Evolutionary conservation across 2,113 vertebrate genomes (phyloP).

Genomic region (Myrmecophaga tridactyla): DNA sequence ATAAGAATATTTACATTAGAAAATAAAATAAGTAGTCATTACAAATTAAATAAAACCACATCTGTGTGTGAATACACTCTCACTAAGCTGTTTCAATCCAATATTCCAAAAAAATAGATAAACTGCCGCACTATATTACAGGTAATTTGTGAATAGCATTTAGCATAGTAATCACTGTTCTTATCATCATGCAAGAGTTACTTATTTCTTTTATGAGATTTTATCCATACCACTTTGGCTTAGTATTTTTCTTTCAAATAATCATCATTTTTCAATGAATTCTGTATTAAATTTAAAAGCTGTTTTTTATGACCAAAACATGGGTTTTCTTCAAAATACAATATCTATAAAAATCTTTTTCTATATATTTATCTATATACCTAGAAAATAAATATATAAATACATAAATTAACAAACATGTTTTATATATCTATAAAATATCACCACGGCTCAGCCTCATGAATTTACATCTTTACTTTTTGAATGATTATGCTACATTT

Average conservation of each 20-base stretch:
- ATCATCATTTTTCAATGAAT: background rate
- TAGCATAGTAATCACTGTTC: rapidly evolving
- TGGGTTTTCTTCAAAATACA: background rate
- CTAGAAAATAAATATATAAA: too few relatives aligned
- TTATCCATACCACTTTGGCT: background rate
- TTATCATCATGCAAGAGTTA: background rate
- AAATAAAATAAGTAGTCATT: background rate
- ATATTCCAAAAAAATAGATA: background rate
- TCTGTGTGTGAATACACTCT: background rate
- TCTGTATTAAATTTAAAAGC: background rate
- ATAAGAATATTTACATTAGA: background rate
- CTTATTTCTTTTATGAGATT: background rate
- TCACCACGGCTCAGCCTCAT: too few relatives aligned
- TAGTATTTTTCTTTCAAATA: background rate
- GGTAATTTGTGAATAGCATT: background rate
- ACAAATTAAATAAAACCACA: background rate
- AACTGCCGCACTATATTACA: background rate
- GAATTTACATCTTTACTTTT: too few relatives aligned
- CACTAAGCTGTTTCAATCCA: background rate
- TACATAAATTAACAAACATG: too few relatives aligned
- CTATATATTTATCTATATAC: too few relatives aligned
- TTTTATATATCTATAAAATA: too few relatives aligned
- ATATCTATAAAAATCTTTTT: background rate
- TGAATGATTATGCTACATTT: too few relatives aligned
- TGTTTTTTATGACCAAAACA: background rate